These are phyloP conservation scores for Tetramorium simillimum DNA, from an alignment of 1,140 invertebrate species.

Conservation along the genomic window DNA sequence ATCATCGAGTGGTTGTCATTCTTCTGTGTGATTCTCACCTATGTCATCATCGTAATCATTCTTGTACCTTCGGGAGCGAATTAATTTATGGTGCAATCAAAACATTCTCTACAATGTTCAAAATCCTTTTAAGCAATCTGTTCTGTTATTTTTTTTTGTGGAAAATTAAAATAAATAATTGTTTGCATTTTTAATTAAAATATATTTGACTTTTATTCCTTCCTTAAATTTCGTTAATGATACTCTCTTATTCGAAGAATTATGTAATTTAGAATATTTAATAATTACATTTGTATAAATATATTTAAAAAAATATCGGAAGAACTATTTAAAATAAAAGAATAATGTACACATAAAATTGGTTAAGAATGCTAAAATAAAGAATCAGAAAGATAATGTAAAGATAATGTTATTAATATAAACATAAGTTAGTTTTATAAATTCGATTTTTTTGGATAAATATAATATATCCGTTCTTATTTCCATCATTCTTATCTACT, in stretches of 20 bases:
- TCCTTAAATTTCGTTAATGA: not conserved
- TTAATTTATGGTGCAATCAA: not conserved
- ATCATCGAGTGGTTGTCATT: slow-evolving; percentile 79
- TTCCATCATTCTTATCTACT: not conserved
- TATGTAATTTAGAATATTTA: not conserved
- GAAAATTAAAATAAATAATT: not conserved
- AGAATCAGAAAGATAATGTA: not conserved
- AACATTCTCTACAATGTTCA: not conserved
- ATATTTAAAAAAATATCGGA: not conserved
- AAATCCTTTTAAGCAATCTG: not conserved
- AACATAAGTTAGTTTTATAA: slow-evolving; percentile 4
- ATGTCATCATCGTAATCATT: slow-evolving; percentile 75
- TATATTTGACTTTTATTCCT: not conserved
- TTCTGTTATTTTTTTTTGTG: not conserved
- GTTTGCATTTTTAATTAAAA: slow-evolving; percentile 19
- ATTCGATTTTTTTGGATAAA: not conserved
- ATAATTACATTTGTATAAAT: not conserved
- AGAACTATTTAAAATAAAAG: not conserved
- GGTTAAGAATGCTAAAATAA: not conserved
- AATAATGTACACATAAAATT: not conserved
- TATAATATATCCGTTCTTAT: not conserved
- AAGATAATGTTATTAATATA: slow-evolving; percentile 4
- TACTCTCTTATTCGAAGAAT: not conserved
- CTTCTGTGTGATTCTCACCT: slow-evolving; percentile 68
- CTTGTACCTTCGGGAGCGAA: slow-evolving; percentile 63